phyloP scores from a whole-genome alignment of 1,140 invertebrate species.

The Papilio machaon region DNA sequence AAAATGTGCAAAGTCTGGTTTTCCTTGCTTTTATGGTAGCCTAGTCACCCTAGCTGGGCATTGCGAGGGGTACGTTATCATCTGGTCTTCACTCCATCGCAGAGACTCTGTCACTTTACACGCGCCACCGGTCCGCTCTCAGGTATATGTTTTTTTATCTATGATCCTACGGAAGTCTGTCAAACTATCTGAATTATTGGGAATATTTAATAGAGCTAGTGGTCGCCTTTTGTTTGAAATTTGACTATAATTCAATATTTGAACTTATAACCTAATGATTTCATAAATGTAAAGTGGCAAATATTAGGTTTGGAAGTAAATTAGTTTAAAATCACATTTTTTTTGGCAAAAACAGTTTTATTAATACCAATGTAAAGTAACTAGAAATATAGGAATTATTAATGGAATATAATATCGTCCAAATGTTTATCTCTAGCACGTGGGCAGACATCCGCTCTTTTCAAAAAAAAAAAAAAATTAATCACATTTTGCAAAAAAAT shows the following conservation, averaged over 20 bases:
- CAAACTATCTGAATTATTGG: background rate
- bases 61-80: conserved; percentile 21
- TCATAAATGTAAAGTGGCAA: no score
- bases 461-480: no score
- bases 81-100: background rate
- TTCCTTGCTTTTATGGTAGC: background rate
- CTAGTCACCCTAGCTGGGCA: background rate
- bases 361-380: no score
- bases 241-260: background rate
- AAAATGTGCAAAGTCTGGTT: background rate
- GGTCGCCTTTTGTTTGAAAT: background rate
- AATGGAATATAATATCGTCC: no score
- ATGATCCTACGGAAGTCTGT: background rate
- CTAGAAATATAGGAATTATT: no score
- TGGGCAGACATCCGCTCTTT: no score
- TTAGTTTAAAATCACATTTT: no score
- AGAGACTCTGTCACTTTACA: conserved; percentile 8
- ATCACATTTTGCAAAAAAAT: no score
- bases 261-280: no score
- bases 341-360: no score
- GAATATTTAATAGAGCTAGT: background rate
- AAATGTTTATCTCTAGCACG: no score
- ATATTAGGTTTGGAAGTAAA: no score
- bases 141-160: background rate
- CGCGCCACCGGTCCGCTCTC: background rate